A percentile compares a stretch with the other conserved stretches of the same genome.
These are phyloP conservation scores for Poeciliopsis occidentalis DNA, from an alignment of 2,113 vertebrate genomes.

Conservation along the genomic window DNA sequence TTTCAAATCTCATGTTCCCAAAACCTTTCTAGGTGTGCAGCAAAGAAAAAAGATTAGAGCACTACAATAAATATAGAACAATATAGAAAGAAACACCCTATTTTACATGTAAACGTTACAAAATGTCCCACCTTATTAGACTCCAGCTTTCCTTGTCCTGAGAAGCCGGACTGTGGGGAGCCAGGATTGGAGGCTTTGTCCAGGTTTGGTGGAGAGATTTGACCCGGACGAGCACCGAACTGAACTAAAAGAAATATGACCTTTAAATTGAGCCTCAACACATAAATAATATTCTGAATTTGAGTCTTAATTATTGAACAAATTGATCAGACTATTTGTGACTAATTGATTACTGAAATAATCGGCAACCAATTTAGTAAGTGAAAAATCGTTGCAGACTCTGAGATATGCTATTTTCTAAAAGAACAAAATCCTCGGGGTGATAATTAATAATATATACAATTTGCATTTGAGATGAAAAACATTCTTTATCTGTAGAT, in stretches of 20 bases:
- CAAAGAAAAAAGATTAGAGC: not conserved
- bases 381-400: too few species aligned
- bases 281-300: too few species aligned
- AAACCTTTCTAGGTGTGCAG: not conserved
- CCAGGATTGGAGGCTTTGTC: slow-evolving; percentile 71
- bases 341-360: too few species aligned
- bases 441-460: too few species aligned
- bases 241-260: slow-evolving; percentile 53
- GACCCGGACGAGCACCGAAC: slow-evolving; percentile 66
- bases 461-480: too few species aligned
- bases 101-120: not conserved
- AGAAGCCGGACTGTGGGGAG: slow-evolving; percentile 60
- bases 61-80: not conserved
- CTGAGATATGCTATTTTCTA: too few species aligned
- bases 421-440: too few species aligned
- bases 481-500: too few species aligned
- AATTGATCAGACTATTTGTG: too few species aligned
- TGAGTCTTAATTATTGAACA: too few species aligned
- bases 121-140: slow-evolving; percentile 82
- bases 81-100: not conserved
- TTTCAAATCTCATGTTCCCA: not conserved
- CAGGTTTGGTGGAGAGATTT: slow-evolving; percentile 70
- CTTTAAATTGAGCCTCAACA: too few species aligned
- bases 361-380: too few species aligned
- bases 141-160: slow-evolving; percentile 78